Evolutionary conservation across 2,888 invertebrate species (phyloP).

Genomic region (Nesidiocoris tenuis): DNA sequence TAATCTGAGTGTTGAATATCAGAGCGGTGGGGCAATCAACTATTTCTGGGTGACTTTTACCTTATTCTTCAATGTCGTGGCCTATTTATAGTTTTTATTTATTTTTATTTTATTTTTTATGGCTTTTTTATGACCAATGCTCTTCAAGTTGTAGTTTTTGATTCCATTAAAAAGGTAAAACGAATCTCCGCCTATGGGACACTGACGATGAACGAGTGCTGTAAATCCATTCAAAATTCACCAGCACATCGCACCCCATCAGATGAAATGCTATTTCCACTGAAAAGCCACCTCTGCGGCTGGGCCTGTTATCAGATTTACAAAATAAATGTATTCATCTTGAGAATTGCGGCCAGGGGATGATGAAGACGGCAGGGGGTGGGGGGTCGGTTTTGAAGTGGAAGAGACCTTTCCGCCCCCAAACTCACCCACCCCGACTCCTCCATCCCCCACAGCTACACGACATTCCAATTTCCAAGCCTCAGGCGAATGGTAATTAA

Average conservation of each 20-base stretch:
- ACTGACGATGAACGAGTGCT: constrained; percentile 4
- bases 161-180: background rate
- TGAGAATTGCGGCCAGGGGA: constrained; percentile 7
- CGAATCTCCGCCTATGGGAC: background rate
- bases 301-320: constrained; percentile 41
- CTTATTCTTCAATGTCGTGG: no score
- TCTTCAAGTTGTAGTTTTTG: no score
- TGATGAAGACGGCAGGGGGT: constrained; percentile 5
- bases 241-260: constrained; percentile 1
- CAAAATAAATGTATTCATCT: constrained; percentile 44
- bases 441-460: constrained; percentile 38
- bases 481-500: constrained; percentile 52
- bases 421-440: constrained; percentile 7
- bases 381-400: constrained; percentile 18
- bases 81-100: no score
- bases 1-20: no score
- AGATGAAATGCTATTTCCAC: constrained; percentile 37
- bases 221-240: constrained; percentile 19
- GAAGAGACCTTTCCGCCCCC: background rate
- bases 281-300: constrained; percentile 8
- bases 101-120: no score
- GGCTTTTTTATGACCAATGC: no score
- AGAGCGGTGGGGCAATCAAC: no score
- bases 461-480: constrained; percentile 49
- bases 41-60: no score